A percentile compares a stretch with the other conserved stretches of the same genome.
These are phyloP conservation scores for Willisornis vidua DNA, from an alignment of 2,113 vertebrate genomes.

Conservation along the genomic window DNA sequence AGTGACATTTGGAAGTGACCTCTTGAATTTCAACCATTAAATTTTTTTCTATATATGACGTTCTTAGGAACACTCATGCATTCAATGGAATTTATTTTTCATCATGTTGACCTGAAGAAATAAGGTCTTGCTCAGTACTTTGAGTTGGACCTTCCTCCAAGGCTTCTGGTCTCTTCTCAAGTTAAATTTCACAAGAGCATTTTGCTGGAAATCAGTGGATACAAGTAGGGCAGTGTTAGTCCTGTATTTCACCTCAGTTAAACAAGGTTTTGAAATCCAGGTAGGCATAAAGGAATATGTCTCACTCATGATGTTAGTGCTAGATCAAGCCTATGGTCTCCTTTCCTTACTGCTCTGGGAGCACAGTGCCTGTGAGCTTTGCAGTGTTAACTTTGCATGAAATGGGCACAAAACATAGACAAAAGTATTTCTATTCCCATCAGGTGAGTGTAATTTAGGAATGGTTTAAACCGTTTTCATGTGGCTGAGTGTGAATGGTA, in stretches of 20 bases:
- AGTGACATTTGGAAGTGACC: neutral
- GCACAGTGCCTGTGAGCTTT: neutral
- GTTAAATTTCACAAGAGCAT: neutral
- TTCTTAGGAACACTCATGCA: neutral
- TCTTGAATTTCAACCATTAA: neutral
- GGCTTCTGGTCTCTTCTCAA: neutral
- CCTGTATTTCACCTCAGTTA: neutral
- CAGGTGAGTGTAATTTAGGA: neutral
- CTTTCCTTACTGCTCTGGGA: neutral
- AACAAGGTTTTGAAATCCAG: neutral
- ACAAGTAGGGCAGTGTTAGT: neutral
- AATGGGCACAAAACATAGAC: neutral
- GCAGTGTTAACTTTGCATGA: neutral
- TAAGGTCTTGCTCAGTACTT: neutral
- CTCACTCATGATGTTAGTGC: neutral
- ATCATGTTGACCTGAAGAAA: neutral
- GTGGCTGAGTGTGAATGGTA: neutral
- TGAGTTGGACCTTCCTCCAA: neutral
- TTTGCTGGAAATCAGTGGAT: neutral
- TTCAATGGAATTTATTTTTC: neutral
- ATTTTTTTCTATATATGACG: neutral
- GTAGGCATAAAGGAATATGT: neutral
- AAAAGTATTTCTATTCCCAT: neutral
- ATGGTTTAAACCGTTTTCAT: neutral
- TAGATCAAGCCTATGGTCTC: neutral